Conservation (phyloP, 1,140 invertebrate genomes). For the Teleopsis dalmanni region DNA sequence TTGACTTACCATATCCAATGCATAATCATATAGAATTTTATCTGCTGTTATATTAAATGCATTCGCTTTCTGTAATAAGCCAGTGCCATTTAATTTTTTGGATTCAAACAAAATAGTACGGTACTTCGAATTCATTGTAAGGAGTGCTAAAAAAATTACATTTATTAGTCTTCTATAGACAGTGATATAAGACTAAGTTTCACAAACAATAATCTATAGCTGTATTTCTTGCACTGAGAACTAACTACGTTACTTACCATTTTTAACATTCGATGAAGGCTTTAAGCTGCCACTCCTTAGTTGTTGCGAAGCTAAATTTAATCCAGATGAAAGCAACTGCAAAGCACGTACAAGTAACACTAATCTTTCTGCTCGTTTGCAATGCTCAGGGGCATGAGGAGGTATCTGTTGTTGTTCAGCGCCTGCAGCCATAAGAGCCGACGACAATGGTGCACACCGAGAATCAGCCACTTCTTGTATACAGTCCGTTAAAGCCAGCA, state of each 20-base stretch:
- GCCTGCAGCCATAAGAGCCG: conserved; percentile 47
- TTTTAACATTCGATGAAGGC: conserved; percentile 83
- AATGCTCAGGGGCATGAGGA: conserved; percentile 48
- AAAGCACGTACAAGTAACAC: conserved; percentile 84
- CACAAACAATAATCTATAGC: no score
- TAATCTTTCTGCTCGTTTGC: conserved; percentile 75
- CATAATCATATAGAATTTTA: conserved; percentile 91
- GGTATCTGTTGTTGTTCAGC: conserved; percentile 34
- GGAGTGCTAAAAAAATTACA: conserved; percentile 58
- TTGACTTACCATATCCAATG: conserved; percentile 81
- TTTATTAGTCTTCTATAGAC: not conserved
- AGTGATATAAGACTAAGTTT: no score
- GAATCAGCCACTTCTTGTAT: conserved; percentile 78
- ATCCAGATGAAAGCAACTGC: conserved; percentile 85
- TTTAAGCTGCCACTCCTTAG: conserved; percentile 74
- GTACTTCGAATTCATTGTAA: conserved; percentile 83
- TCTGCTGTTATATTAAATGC: conserved; percentile 77
- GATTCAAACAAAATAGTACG: conserved; percentile 79
- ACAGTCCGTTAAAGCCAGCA: conserved; percentile 82
- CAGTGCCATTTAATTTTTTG: conserved; percentile 75
- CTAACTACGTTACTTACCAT: conserved; percentile 63
- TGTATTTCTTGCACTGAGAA: no score
- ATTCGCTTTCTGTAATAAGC: conserved; percentile 62
- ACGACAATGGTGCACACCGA: conserved; percentile 62
- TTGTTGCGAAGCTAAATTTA: conserved; percentile 84